Base-by-base conservation (phyloP, 2,797 vertebrate genomes). In the Allobates femoralis region DNA sequence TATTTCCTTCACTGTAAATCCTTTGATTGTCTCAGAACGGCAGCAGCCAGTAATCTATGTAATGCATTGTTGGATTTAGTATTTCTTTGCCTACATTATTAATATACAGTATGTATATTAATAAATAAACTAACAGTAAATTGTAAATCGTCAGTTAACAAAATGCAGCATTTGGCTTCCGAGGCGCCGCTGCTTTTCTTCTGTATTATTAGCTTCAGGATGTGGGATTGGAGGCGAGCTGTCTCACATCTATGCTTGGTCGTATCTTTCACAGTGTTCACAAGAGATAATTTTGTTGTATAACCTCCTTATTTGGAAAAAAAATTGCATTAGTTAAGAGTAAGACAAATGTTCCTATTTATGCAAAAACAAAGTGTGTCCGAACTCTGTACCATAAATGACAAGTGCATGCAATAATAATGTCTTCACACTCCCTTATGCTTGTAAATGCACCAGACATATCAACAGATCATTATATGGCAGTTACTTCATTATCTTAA, bases 151-250 rank as follows among this genome's bases (percentile, higher is more conserved):
- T 37, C 32, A 46, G 41, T 46, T n/a, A 73, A 14, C 7, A 14
- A 37, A 19, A 21, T 34, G 66, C 30, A 34, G 16, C 26, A 71
- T 71, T 30, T 19, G 28, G 28, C 28, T 32, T 19, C 37, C 15
- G 23, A 73, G 5, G 11, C 15, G 19, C 50, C 46, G 50, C 51
- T 32, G 50, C 8, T 73, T 71, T 46, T 53, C 5, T 30, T 30
- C 15, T 55, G 14, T 53, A 77, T 77, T 55, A 56, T 77, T 77
- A 78, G 76, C 37, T 58, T 60, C 53, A 58, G 76, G 76, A 78
- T 78, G 55, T 78, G 76, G 76, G 55, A 77, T 77, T n/a, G 53
- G 18, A 55, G 26, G 51, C 4, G 12, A 5, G 23, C 53, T 19
- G 74, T 23, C 28, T 77, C 7, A 34, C 21, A 78, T 78, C 30